Evolutionary conservation across 2,888 invertebrate genomes (phyloP).

Genomic region (Drosophila rubida): DNA sequence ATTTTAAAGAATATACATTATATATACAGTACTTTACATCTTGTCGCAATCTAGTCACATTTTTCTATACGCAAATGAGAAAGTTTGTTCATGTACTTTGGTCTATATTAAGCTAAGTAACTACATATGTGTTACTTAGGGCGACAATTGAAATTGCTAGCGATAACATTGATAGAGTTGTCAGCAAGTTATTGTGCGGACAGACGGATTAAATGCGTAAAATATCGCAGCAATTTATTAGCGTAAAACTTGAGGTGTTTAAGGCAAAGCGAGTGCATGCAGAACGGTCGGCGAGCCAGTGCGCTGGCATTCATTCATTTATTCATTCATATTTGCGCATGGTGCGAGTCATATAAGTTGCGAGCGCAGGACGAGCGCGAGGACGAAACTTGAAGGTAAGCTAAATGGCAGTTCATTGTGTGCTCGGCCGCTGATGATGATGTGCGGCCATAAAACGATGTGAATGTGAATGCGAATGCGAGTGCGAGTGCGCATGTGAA

Average conservation of each 20-base stretch:
- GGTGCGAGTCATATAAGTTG: neutral
- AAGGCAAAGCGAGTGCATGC: neutral
- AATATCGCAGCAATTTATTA: neutral
- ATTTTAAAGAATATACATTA: too few species aligned
- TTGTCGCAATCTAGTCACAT: too few species aligned
- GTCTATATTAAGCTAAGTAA: too few species aligned
- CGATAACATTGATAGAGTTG: neutral
- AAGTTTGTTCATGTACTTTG: too few species aligned
- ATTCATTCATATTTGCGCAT: neutral
- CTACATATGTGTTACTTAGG: too few species aligned
- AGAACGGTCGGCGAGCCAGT: neutral
- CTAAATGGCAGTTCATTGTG: conserved; percentile 9
- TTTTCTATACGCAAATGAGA: too few species aligned
- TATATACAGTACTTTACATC: too few species aligned
- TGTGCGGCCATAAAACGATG: conserved; percentile 19
- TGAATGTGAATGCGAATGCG: neutral
- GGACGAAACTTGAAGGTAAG: neutral
- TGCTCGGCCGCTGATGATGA: conserved; percentile 21
- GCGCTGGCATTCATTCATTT: neutral
- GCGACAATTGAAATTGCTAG: too few species aligned
- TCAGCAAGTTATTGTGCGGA: neutral
- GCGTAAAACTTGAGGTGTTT: neutral
- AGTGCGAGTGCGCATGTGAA: neutral
- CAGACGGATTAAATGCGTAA: neutral
- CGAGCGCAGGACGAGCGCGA: neutral